These are phyloP conservation scores for Clanis bilineata DNA, from an alignment of 2,888 invertebrate genomes.

Conservation along the genomic window DNA sequence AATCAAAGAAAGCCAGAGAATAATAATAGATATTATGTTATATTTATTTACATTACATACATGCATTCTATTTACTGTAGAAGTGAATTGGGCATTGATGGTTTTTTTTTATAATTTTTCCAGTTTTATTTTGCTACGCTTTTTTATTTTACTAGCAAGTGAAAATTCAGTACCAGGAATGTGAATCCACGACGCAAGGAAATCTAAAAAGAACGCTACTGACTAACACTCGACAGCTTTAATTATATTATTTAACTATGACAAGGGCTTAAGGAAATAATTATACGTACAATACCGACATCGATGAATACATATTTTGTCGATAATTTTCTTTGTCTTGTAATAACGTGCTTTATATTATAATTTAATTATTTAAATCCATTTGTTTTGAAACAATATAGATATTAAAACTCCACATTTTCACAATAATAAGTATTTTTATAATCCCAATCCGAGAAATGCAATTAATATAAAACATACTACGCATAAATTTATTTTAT, in stretches of 20 bases:
- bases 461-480: not conserved
- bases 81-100: too few species aligned
- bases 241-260: not conserved
- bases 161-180: not conserved
- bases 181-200: not conserved
- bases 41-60: too few species aligned
- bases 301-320: not conserved
- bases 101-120: too few species aligned
- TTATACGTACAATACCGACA: not conserved
- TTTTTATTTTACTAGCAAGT: not conserved
- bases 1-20: too few species aligned
- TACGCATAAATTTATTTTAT: not conserved
- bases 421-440: not conserved
- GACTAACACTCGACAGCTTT: constrained; percentile 12
- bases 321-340: not conserved
- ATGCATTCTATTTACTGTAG: too few species aligned
- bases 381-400: not conserved
- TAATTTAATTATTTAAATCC: not conserved
- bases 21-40: too few species aligned
- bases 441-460: not conserved
- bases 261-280: not conserved
- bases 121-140: not conserved
- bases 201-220: constrained; percentile 1
- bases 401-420: not conserved
- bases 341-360: not conserved